phyloP scores from a whole-genome alignment of 2,888 invertebrate species.

The Hecatera dysodea region DNA sequence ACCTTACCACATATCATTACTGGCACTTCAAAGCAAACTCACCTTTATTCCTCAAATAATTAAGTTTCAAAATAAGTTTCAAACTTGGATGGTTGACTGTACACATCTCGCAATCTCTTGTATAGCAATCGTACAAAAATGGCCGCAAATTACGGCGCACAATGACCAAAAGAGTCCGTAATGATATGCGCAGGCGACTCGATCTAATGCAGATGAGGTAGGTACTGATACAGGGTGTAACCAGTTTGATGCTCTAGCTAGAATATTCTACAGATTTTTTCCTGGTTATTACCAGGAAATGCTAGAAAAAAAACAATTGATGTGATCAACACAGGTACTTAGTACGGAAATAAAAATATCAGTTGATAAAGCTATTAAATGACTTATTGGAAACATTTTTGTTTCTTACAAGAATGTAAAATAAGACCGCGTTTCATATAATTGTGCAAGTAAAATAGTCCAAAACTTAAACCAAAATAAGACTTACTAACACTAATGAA shows the following conservation, averaged over 20 bases:
- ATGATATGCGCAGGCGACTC: slow-evolving; percentile 61
- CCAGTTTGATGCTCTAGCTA: slow-evolving; percentile 11
- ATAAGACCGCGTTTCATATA: no score
- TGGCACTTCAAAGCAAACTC: slow-evolving; percentile 31
- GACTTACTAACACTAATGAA: no score
- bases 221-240: slow-evolving; percentile 35
- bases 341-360: neutral
- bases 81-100: slow-evolving; percentile 59
- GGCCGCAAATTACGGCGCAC: slow-evolving; percentile 73
- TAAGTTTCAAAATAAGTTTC: slow-evolving; percentile 11
- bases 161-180: slow-evolving; percentile 70
- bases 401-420: slow-evolving; percentile 3
- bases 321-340: neutral
- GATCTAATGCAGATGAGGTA: slow-evolving; percentile 57
- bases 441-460: no score
- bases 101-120: slow-evolving; percentile 75
- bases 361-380: neutral
- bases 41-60: slow-evolving; percentile 33
- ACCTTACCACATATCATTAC: slow-evolving; percentile 48
- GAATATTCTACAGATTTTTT: no score
- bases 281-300: neutral
- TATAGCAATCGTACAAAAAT: slow-evolving; percentile 74
- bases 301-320: neutral
- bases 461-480: neutral
- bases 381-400: neutral